Base-by-base conservation (phyloP, 2,888 invertebrate genomes). In the Tridacna crocea region DNA sequence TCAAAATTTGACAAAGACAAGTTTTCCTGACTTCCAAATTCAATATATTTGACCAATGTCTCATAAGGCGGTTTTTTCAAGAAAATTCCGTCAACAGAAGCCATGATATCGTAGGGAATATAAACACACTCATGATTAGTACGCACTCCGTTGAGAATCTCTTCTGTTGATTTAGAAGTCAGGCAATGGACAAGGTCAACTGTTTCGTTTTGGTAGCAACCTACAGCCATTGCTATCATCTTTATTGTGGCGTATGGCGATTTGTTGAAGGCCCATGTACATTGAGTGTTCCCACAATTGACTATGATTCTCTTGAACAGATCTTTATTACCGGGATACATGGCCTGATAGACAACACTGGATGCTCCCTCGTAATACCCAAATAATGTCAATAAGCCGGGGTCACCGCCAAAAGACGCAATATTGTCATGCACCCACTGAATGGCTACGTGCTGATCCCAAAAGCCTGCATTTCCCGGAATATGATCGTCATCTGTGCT, bases 371-470 rank as follows among this genome's bases (percentile, higher is more conserved):
- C 66, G 22, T 17, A 66, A 46, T 46, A 46, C 22, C 66, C 66
- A 17, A 66, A 46, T n/a, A 66, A 46, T 6, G 66, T 66, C 19
- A 66, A 46, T 17, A 46, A 19, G 12, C 19, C 66, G 10, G 66
- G 66, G n/a, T 46, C n/a, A 15, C 66, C 66, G 19, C 46, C 36
- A 46, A 66, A 66, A 10, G 66, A 46, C 15, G 11, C 36, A 2
- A 66, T 66, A 46, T 66, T 66, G 12, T 36, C 46, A 19, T 66
- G 46, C 11, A 66, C 66, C 66, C 66, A 66, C 36, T 17, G 27
- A 12, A 66, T 66, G 11, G 66, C 66, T n/a, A 66, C 10, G 12
- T 66, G 66, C 46, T 66, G 66, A 66, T 66, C 66, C 66, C 66
- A 66, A 17, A 66, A 46, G 13, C 66, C 66, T 2, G 19, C n/a